These are phyloP conservation scores for Patiria miniata DNA, from an alignment of 35 echinoderm and acorn worm species.

Conservation along the genomic window DNA sequence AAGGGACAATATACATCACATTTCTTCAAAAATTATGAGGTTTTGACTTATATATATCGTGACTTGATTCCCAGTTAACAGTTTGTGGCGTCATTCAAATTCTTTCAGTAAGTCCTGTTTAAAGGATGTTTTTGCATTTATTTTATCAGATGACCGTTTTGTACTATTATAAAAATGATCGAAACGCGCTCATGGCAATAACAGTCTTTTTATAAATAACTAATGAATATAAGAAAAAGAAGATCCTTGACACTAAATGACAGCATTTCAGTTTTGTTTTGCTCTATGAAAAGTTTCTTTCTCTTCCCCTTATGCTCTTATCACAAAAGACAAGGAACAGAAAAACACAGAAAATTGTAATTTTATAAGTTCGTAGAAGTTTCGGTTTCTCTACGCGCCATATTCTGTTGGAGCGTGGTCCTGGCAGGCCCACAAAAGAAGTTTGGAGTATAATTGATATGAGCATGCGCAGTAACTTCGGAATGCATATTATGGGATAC, in stretches of 20 bases:
- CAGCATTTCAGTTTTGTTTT: conserved; percentile 12
- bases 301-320: conserved; percentile 9
- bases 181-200: no score
- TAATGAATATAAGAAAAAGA: no score
- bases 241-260: not conserved
- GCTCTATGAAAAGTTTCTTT: not conserved
- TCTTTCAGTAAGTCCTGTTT: no score
- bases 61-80: no score
- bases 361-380: not conserved
- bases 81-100: no score
- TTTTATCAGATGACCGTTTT: no score
- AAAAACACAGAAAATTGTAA: not conserved
- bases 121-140: no score
- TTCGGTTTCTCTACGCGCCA: not conserved
- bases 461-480: conserved; percentile 17
- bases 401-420: not conserved
- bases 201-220: no score
- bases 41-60: no score
- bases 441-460: not conserved
- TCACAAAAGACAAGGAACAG: not conserved
- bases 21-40: no score
- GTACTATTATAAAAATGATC: no score
- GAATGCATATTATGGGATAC: not conserved
- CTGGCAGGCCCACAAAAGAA: not conserved
- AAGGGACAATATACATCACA: no score